Conservation (phyloP, 2,113 vertebrate species). For the Cnemophilus loriae region DNA sequence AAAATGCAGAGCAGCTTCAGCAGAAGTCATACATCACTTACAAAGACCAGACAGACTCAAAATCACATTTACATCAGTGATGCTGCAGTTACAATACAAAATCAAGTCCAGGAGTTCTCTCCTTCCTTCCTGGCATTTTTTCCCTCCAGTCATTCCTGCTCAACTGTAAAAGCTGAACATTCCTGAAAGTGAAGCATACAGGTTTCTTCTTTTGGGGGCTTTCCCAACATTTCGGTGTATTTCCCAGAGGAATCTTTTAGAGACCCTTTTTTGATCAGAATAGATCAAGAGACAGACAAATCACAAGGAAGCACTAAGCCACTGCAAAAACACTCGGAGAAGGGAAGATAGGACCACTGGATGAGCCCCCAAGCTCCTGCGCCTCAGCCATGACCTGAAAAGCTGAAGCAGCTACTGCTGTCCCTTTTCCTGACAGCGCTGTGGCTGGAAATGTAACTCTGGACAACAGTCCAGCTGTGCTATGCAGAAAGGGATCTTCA, state of each 20-base stretch:
- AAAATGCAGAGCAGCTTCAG: neutral
- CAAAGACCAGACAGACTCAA: neutral
- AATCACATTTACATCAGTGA: neutral
- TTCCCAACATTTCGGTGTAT: neutral
- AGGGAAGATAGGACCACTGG: neutral
- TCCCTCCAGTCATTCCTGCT: neutral
- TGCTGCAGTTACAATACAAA: neutral
- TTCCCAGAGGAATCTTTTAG: neutral
- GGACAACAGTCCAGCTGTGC: neutral
- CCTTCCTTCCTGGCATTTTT: neutral
- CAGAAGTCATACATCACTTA: neutral
- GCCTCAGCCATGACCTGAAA: neutral
- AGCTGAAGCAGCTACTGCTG: neutral
- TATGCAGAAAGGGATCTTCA: neutral
- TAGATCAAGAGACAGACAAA: neutral
- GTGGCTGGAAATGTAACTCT: rapidly evolving
- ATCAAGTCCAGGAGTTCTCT: neutral
- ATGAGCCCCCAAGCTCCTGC: neutral
- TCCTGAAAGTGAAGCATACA: neutral
- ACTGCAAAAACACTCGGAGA: neutral
- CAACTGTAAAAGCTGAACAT: neutral
- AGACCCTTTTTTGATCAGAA: neutral
- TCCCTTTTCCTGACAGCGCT: neutral
- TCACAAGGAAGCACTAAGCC: neutral
- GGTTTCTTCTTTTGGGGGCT: neutral